Percentiles rank a stretch among this genome's conserved stretches.
These are phyloP conservation scores for Vanacampus margaritifer DNA, from an alignment of 2,113 vertebrate species.

Conservation along the genomic window DNA sequence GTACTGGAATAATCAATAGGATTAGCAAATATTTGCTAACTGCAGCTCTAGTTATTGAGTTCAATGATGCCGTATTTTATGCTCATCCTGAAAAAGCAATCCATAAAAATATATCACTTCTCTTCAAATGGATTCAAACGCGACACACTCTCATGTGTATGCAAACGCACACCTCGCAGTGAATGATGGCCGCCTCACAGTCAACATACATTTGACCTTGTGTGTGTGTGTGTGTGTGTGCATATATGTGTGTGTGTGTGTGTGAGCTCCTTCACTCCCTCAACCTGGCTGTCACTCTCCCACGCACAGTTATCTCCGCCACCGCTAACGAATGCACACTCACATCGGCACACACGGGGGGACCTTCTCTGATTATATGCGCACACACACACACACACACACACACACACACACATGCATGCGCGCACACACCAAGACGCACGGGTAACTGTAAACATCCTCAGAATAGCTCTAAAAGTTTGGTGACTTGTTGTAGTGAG, in stretches of 20 bases:
- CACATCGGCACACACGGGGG: constrained; percentile 47
- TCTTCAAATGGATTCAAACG: constrained; percentile 50
- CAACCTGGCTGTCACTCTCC: neutral
- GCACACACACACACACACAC: constrained; percentile 36
- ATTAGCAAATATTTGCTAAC: too few relatives aligned
- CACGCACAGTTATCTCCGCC: neutral
- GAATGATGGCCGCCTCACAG: neutral
- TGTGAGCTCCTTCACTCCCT: neutral
- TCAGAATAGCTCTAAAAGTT: constrained; percentile 35
- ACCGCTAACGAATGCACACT: constrained; percentile 55
- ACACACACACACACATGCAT: constrained; percentile 44
- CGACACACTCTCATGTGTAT: constrained; percentile 14
- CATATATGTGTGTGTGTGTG: neutral
- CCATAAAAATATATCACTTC: constrained; percentile 30
- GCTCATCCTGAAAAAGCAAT: neutral
- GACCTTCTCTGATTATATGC: constrained; percentile 55
- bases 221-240: neutral
- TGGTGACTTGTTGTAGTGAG: constrained; percentile 24
- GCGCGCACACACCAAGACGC: constrained; percentile 39
- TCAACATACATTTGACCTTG: constrained; percentile 7
- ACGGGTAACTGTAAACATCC: constrained; percentile 39
- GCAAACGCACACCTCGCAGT: neutral
- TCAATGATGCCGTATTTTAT: too few relatives aligned
- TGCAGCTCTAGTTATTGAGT: too few relatives aligned
- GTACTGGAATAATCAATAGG: too few relatives aligned